Evolutionary conservation across 2,797 vertebrate species (phyloP), one percentile per base, ranked within the genome.

Genomic region (Clarias pachynema): DNA sequence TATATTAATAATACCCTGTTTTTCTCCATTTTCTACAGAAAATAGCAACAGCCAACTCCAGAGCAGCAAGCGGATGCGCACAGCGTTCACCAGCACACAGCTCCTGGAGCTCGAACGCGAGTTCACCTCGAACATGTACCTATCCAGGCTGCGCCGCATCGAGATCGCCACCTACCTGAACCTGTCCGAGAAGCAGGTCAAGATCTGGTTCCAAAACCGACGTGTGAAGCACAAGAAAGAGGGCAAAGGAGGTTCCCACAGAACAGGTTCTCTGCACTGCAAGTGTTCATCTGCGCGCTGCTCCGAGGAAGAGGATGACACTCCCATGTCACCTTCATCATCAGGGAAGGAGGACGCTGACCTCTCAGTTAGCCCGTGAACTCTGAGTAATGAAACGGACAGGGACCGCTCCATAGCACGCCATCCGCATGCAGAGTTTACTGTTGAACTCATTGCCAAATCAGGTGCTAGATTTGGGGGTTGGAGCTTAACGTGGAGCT

Each of bases 161-260:
- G 98, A 99, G 95, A 99, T 99, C 90, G 98, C 98, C 89, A 99
- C 98, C 79, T 99, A 99, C 94, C 96, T 99, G 92, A 99, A 99
- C 92, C 96, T 99, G 91, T 99, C 98, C 14, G 98, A 99, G 95
- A 99, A 99, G 89, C 98, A 99, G 93, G 98, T 98, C 90, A 99
- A 99, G 93, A 99, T 99, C 91, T 99, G 98, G 98, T 99, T 99
- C 95, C 98, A 99, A 93, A 99, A 99, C 92, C 97, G 98, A 82
- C 94, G 98, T n/a, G 98, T 99, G 89, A 99, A 99, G 90, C 98
- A 99, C 96, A 99, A 99, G 96, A 99, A 99, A 89, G 98, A 99
- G 91, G 97, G 97, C 81, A 99, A 99, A 92, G 95, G 95, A 87
- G 91, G 95, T 90, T 95, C 93, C 34, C 97, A 96, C 88, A 95